Conservation (phyloP, 2,888 invertebrate species). For the Phengaris alcon region DNA sequence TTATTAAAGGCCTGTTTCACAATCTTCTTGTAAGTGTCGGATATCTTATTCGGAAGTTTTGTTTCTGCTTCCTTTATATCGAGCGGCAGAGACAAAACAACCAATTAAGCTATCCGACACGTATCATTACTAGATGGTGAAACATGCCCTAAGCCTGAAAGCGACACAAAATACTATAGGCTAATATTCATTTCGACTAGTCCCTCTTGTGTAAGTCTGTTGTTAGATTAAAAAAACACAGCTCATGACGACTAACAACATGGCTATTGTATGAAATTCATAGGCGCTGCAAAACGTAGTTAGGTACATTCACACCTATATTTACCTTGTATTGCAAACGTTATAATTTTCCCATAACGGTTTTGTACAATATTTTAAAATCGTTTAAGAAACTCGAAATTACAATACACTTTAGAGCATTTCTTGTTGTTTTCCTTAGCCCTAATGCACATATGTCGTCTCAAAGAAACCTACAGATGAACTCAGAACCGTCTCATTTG, state of each 20-base stretch:
- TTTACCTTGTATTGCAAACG: constrained; percentile 34
- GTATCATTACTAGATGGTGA: no score
- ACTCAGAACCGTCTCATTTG: not conserved
- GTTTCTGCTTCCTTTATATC: no score
- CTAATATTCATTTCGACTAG: no score
- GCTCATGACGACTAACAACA: constrained; percentile 47
- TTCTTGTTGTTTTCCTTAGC: not conserved
- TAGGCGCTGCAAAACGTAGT: constrained; percentile 56
- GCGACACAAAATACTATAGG: not conserved
- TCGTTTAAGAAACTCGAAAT: not conserved
- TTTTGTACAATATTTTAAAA: constrained; percentile 11
- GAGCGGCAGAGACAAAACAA: no score
- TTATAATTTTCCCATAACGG: not conserved
- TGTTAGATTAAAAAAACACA: constrained; percentile 17
- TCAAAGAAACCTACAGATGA: not conserved
- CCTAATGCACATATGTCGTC: not conserved
- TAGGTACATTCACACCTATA: constrained; percentile 55
- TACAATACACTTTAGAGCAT: not conserved
- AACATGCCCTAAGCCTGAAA: no score
- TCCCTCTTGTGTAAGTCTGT: not conserved
- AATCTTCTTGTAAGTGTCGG: no score
- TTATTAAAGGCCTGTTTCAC: no score
- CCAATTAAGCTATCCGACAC: no score
- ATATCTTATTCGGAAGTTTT: no score
- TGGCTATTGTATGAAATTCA: constrained; percentile 48